Conservation (phyloP, 2,113 vertebrate genomes). For the Platycercus adscitus region DNA sequence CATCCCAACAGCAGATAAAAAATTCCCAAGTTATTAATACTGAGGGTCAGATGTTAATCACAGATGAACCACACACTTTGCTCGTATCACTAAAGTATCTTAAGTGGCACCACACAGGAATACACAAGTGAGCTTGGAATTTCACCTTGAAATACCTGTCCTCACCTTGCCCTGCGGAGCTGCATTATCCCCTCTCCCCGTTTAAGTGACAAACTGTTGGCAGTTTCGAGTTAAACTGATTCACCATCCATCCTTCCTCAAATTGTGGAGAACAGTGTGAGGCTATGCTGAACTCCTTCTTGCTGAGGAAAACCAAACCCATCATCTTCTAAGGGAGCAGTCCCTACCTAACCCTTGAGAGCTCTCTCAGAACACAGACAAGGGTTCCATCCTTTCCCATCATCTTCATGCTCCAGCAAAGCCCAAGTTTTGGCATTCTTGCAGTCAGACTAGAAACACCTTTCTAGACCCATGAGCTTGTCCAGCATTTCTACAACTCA, state of each 20-base stretch:
- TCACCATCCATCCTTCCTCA: background rate
- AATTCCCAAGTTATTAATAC: constrained; percentile 5
- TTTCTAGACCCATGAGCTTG: background rate
- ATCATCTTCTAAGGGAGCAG: background rate
- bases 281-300: background rate
- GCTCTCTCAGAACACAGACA: background rate
- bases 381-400: background rate
- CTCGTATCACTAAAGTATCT: constrained; percentile 3
- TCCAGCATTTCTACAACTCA: background rate
- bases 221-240: background rate
- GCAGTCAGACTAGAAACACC: background rate
- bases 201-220: background rate
- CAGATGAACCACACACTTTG: constrained; percentile 34
- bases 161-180: background rate
- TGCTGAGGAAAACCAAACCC: background rate
- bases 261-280: background rate
- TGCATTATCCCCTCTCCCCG: background rate
- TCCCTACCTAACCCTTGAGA: background rate
- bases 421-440: background rate
- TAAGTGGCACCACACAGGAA: background rate
- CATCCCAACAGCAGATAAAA: constrained; percentile 17
- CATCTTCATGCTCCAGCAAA: background rate
- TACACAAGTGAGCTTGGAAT: constrained; percentile 12
- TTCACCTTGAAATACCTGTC: constrained; percentile 13
- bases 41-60: constrained; percentile 51